Evolutionary conservation across 2,113 vertebrate species (phyloP), one percentile per base, ranked within the genome.

Genomic region (Macroglossus sobrinus): DNA sequence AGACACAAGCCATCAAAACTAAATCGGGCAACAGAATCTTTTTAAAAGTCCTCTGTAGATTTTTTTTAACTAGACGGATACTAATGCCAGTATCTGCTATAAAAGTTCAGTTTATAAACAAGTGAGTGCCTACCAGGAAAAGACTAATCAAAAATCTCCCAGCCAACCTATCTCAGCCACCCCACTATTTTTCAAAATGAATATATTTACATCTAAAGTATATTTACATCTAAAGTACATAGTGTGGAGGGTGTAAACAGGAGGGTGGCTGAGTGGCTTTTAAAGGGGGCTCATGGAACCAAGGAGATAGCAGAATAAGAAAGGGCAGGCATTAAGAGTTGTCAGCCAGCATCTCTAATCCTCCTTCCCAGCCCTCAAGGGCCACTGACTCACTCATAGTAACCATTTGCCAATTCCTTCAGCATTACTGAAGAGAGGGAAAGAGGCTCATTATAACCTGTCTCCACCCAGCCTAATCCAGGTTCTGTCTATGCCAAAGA

Each of bases 291-390:
- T 80, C 68, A 50, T 0, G 43, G 74, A 22, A 55, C 59, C 26
- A 3, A 24, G n/a, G 22, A 50, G 18, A 19, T 0, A 38, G 45
- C 0, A 0, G 40, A 8, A 10, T 38, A 24, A 66, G 38, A 19
- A 47, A 45, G 16, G 1, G 24, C 47, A 79, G 35, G 18, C 0
- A 2, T 28, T 22, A 11, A 4, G 50, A 61, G 50, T 12, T 13
- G 16, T 4, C 9, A 4, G 30, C 33, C 66, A 35, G 57, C 26
- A 53, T 30, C 40, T 84, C 75, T 8, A 28, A 2, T 57, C 35
- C 72, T 38, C 28, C 35, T 15, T 28, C 40, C 82, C 13, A 16
- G 43, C 11, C 3, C 33, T 11, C 21, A 26, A 28, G 7, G 11
- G 12, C 59, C 43, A 7, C n/a, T 40, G 38, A 28, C 16, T 47